These are phyloP conservation scores for Odontocerum albicorne DNA, from an alignment of 2,888 invertebrate genomes.

Conservation along the genomic window DNA sequence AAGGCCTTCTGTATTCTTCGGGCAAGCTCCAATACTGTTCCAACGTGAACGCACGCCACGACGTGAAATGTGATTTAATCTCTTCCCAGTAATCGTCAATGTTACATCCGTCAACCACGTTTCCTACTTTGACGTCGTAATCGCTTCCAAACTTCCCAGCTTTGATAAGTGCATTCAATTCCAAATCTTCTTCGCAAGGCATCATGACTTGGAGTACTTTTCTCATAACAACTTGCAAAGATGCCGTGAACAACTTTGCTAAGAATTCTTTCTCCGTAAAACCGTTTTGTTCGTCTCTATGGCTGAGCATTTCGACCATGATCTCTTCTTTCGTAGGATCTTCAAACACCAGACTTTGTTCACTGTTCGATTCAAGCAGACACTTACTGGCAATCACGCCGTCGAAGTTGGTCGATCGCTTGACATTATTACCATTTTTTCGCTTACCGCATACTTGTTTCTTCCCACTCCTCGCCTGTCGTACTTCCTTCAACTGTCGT, in stretches of 20 bases:
- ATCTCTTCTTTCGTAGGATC: slow-evolving; percentile 22
- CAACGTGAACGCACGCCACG: slow-evolving; percentile 20
- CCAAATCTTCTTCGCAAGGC: slow-evolving; percentile 5
- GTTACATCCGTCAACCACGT: slow-evolving; percentile 22
- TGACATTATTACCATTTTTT: slow-evolving; percentile 14
- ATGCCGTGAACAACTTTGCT: slow-evolving; percentile 21
- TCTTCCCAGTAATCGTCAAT: slow-evolving; percentile 30
- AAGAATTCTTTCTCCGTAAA: background rate
- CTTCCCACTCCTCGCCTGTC: slow-evolving; percentile 40
- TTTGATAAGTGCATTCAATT: background rate
- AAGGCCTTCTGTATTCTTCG: background rate
- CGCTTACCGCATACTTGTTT: slow-evolving; percentile 20
- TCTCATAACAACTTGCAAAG: slow-evolving; percentile 23
- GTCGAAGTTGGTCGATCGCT: background rate
- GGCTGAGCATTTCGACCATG: slow-evolving; percentile 15
- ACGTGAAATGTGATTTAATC: slow-evolving; percentile 20
- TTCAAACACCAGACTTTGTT: background rate
- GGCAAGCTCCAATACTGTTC: slow-evolving; percentile 23
- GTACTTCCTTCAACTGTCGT: slow-evolving; percentile 53
- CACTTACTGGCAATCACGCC: background rate
- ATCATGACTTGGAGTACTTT: slow-evolving; percentile 28
- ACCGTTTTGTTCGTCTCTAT: slow-evolving; percentile 1
- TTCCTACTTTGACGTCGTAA: slow-evolving; percentile 18
- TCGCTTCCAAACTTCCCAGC: slow-evolving; percentile 1
- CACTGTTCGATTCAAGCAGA: background rate